Evolutionary conservation across 2,113 vertebrate species (phyloP), one percentile per base, ranked within the genome.

Genomic region (Hyperoodon ampullatus): DNA sequence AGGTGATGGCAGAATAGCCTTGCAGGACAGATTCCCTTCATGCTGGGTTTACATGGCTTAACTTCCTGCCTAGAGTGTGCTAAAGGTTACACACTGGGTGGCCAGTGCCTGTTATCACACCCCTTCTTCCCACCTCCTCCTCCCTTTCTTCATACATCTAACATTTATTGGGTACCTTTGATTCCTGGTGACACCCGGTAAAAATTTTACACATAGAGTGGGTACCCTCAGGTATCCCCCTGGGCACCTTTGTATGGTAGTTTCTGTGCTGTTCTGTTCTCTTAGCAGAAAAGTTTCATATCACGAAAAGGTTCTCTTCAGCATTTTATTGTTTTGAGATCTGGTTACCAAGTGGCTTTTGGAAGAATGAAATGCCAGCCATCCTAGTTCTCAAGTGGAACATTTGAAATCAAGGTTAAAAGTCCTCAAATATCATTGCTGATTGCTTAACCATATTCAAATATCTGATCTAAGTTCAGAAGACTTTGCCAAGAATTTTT

Each of bases 251-350:
- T 47, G 11, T 8, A 6, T 10, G 77, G 6, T 50, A 42, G 35
- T 83, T 77, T 81, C 42, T 77, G 30, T 28, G n/a, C 55, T 65
- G 5, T 23, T 63, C 44, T 90, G 28, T 72, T 83, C 70, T 80
- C 61, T 80, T 26, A 80, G 50, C 75, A 94, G 72, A 83, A 84
- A 72, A 23, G 14, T 50, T 89, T 93, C n/a, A 30, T 63, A 42
- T 68, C n/a, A 39, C 39, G n/a, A 26, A 91, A 23, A n/a, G 35
- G 16, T 28, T 90, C 39, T 74, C 68, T 35, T 68, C 60, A 87
- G 33, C 6, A 19, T 80, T 81, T 92, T 83, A 71, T 42, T 88
- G 58, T 93, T 84, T 95, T 61, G 50, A 44, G 74, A 68, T 75
- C 85, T 89, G 55, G 24, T 53, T 86, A 53, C 82, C 66, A 44